Conservation (phyloP, 2,113 vertebrate genomes). For the Illadopsis cleaveri region DNA sequence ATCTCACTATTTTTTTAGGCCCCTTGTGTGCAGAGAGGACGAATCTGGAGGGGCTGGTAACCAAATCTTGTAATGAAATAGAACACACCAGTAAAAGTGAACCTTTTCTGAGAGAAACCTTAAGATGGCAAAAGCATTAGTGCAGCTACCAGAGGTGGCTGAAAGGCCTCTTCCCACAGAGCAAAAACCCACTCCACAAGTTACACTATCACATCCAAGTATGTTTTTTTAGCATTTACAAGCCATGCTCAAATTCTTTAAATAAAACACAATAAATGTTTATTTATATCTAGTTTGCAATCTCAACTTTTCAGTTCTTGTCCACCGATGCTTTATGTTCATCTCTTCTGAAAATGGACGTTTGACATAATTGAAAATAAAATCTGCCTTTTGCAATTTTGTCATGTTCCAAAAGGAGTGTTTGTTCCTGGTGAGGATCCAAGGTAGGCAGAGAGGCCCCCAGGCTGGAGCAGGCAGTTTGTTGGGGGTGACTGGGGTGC, state of each 20-base stretch:
- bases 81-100: background rate
- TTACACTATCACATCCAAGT: background rate
- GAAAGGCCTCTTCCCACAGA: background rate
- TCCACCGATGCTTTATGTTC: background rate
- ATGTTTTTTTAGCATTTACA: background rate
- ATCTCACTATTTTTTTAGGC: background rate
- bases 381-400: background rate
- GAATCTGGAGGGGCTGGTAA: background rate
- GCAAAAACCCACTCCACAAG: background rate
- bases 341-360: background rate
- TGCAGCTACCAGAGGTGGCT: background rate
- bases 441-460: background rate
- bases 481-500: background rate
- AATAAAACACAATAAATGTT: background rate
- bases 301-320: background rate
- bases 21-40: background rate
- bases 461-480: background rate
- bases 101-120: background rate
- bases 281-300: background rate
- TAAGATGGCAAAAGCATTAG: background rate
- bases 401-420: background rate
- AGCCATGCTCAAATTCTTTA: background rate
- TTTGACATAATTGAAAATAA: background rate
- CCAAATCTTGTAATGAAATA: background rate
- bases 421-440: background rate